Base-by-base conservation (phyloP, 2,797 vertebrate genomes). In the Psittacula echo region DNA sequence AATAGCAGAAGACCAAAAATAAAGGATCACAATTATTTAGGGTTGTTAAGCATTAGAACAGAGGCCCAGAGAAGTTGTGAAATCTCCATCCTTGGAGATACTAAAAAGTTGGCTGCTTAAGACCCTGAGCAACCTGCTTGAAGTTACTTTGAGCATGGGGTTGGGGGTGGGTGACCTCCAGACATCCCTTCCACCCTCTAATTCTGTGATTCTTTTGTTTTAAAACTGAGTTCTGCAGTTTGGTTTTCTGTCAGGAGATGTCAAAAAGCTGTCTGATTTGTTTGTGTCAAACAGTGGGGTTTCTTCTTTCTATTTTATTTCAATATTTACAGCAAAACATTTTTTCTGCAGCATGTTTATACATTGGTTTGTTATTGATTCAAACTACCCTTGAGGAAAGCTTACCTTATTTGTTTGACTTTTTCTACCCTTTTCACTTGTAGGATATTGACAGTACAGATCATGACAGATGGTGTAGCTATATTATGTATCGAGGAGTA, bases 361-460 rank as follows among this genome's bases (percentile, higher is more conserved):
- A 14, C 4, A 4, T 32, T 66, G 70, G 19, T 90, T 42, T 90
- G 30, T 74, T 62, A 54, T 34, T 65, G 29, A 62, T 83, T 74
- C 65, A 79, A 89, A 87, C 22, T 67, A 22, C 11, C 7, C 13
- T 12, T 81, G 67, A 81, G 34, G 51, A 82, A 64, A 77, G 12
- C 3, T 67, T 83, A 18, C 14, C 11, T 53, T 85, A 66, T 72
- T 86, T 78, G 3, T 82, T 48, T 78, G n/a, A 47, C 10, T 24
- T 77, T 39, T 77, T 71, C 73, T 45, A 37, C 27, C 22, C 13
- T 27, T 77, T 62, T 77, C 15, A 6, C 14, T 87, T 22, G 23
- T 60, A 98, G 98, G 98, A 98, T 58, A 98, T 98, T 47, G 98
- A 98, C 96, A 97, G 78, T 82, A 97, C 97, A 78, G 98, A 98